Evolutionary conservation across 2,888 invertebrate genomes (phyloP).

Genomic region (Trypoxylon attenuatum): DNA sequence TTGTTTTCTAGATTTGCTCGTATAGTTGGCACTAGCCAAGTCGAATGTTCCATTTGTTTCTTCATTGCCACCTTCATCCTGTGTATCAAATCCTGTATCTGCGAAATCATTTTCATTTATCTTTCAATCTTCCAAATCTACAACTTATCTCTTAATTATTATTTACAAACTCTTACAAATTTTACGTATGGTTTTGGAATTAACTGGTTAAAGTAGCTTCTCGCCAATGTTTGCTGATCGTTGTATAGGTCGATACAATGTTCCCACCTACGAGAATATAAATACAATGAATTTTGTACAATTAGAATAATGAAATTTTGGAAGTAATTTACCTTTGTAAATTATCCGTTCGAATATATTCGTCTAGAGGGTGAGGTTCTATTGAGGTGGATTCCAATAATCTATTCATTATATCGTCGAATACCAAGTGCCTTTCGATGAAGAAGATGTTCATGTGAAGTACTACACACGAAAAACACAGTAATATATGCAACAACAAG

Average conservation of each 20-base stretch:
- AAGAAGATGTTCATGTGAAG: slow-evolving; percentile 1
- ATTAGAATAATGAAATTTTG: neutral
- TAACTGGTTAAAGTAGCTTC: too few relatives aligned
- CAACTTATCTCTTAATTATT: too few relatives aligned
- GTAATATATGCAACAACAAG: neutral
- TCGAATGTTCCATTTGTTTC: neutral
- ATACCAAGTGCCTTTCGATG: neutral
- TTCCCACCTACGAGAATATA: neutral
- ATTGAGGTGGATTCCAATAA: neutral
- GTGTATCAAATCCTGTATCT: neutral
- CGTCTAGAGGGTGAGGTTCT: neutral
- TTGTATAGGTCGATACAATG: neutral
- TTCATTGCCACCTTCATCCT: neutral
- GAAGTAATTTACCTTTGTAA: neutral
- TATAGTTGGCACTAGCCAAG: neutral
- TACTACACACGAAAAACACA: neutral
- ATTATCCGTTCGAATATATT: neutral
- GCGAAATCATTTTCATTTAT: too few relatives aligned
- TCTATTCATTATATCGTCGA: neutral
- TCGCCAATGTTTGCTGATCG: too few relatives aligned
- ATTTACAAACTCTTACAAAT: too few relatives aligned
- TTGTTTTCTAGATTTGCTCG: neutral
- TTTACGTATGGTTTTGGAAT: too few relatives aligned
- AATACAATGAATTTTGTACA: too few relatives aligned
- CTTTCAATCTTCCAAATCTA: too few relatives aligned